These are phyloP conservation scores for Bombus breviceps DNA, from an alignment of 1,140 invertebrate species.

Conservation along the genomic window DNA sequence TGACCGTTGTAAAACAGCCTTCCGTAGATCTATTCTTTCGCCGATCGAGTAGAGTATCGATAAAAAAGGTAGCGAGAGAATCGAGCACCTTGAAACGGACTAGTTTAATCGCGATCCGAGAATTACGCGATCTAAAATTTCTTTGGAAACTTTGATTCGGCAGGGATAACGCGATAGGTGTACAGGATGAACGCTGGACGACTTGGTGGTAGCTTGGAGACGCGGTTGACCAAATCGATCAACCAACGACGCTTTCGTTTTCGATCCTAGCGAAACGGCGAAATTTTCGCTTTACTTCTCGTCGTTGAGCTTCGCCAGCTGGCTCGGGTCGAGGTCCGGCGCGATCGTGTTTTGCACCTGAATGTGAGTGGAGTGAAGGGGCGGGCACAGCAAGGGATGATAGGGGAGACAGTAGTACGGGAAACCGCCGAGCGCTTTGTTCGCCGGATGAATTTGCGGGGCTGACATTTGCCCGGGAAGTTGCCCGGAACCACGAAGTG, in stretches of 20 bases:
- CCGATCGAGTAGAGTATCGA: neutral
- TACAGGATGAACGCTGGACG: neutral
- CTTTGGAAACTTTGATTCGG: no score
- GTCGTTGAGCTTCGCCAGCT: constrained; percentile 73
- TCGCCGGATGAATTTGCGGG: constrained; percentile 77
- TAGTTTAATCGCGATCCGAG: neutral
- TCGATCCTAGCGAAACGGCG: neutral
- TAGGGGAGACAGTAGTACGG: constrained; percentile 82
- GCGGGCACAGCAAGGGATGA: constrained; percentile 80
- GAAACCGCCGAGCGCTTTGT: constrained; percentile 78
- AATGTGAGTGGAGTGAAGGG: constrained; percentile 76
- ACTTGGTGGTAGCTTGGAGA: neutral
- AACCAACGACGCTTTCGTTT: neutral
- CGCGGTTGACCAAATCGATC: neutral
- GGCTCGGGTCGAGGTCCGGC: constrained; percentile 71
- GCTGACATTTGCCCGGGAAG: constrained; percentile 75
- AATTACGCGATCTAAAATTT: neutral
- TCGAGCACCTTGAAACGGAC: neutral
- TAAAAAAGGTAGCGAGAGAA: neutral
- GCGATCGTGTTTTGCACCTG: constrained; percentile 76
- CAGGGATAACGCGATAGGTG: neutral
- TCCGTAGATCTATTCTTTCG: no score
- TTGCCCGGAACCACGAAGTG: constrained; percentile 75
- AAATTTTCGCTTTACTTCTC: constrained; percentile 66
- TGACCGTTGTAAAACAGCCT: neutral